Percentiles rank a stretch among this genome's conserved stretches.
These are phyloP conservation scores for Coreoperca whiteheadi DNA, from an alignment of 2,113 vertebrate genomes.

Conservation along the genomic window DNA sequence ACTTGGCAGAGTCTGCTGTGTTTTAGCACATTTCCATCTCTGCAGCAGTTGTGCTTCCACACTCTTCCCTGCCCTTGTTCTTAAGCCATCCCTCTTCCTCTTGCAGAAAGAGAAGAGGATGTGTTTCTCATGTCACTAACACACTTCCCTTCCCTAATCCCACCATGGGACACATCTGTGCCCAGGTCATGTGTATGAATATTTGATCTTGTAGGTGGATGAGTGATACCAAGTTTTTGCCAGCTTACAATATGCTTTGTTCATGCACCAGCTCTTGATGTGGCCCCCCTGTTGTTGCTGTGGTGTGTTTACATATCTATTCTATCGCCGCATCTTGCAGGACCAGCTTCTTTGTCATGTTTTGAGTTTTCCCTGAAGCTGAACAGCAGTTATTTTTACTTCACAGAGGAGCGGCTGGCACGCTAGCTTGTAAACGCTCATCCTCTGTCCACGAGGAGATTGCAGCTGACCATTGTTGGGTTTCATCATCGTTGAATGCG, in stretches of 20 bases:
- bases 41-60: constrained; percentile 35
- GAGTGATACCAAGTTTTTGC: constrained; percentile 14
- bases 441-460: constrained; percentile 56
- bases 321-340: constrained; percentile 47
- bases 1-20: constrained; percentile 33
- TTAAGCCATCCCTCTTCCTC: constrained; percentile 5
- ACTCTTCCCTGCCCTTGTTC: constrained; percentile 19
- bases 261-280: constrained; percentile 3
- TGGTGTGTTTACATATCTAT: constrained; percentile 57
- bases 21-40: constrained; percentile 42
- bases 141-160: constrained; percentile 41
- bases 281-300: constrained; percentile 23
- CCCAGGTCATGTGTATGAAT: constrained; percentile 10
- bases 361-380: constrained; percentile 50
- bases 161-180: constrained; percentile 8
- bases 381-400: constrained; percentile 32
- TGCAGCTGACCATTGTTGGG: constrained; percentile 69
- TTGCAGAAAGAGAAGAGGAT: constrained; percentile 26
- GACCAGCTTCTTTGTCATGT: constrained; percentile 49
- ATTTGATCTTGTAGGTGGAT: constrained; percentile 21
- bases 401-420: constrained; percentile 25
- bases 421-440: constrained; percentile 27
- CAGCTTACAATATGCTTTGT: constrained; percentile 1
- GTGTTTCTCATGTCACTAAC: constrained; percentile 36
- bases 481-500: constrained; percentile 65